Evolutionary conservation across 2,888 invertebrate species (phyloP), one percentile per base, ranked within the genome.

Genomic region (Miltochrista miniata): DNA sequence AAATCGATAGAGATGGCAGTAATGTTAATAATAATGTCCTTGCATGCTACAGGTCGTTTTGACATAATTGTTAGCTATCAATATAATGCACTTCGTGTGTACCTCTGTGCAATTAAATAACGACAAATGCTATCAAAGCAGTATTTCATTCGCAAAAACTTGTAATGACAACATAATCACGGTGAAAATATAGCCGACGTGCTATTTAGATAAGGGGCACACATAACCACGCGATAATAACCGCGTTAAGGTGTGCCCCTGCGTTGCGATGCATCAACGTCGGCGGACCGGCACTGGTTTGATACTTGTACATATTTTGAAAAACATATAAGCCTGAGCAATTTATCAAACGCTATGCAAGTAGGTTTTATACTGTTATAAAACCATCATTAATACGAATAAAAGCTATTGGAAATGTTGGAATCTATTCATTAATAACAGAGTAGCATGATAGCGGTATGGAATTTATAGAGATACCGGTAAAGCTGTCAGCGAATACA

Each of bases 201-300:
- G 70, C 80, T 76, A 79, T 76, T 75, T 76, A 81, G 82, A 84
- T 87, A 83, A 82, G 75, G 59, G 59, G 31, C 8, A 54, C 49
- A 38, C 69, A 75, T 68, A 74, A 74, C 72, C 74, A 71, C 65
- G 57, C 64, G 68, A 72, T 85, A 83, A 82, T 80, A 71, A 70
- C 62, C 60, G 62, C 68, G 64, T 76, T 64, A 74, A 75, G 70
- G 72, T 66, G 70, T 56, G 60, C 56, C 53, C 56, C 56, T 42
- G 18, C 34, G 14, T 7, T 33, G 18, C 33, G n/a, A 43, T 34
- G 42, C 18, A 18, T 15, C 18, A 30, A 12, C 24, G 18, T 24
- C 31, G 9, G n/a, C 11, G 9, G 10, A 31, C 10, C 31, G 2
- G 15, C 73, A 69, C 70, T 64, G 67, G 64, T 64, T 51, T 41